Percentiles rank a stretch among this genome's conserved stretches.
Conservation (phyloP, 1,140 invertebrate species). For the Tigriopus japonicus region DNA sequence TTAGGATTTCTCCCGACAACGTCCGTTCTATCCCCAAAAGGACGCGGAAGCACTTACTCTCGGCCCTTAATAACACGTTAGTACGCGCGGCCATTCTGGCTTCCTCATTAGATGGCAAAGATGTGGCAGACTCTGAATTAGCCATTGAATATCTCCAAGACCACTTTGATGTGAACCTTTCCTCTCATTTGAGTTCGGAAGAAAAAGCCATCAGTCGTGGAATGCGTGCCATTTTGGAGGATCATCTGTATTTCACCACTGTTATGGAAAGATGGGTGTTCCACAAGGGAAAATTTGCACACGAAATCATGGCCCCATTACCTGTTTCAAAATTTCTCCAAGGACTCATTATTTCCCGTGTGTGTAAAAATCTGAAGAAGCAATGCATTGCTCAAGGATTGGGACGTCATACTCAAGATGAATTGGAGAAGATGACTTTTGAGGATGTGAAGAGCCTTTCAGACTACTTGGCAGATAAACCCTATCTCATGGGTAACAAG, state of each 20-base stretch:
- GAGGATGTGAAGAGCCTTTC: slow-evolving; percentile 11
- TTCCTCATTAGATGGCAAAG: slow-evolving; percentile 25
- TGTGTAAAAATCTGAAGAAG: neutral
- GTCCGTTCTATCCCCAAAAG: too few species aligned
- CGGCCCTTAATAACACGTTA: too few species aligned
- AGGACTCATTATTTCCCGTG: neutral
- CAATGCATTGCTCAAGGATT: slow-evolving; percentile 13
- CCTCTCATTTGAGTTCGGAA: slow-evolving; percentile 19
- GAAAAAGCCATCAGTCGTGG: slow-evolving; percentile 21
- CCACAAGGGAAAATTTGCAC: slow-evolving; percentile 1
- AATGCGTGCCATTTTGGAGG: slow-evolving; percentile 25
- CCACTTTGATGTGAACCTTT: slow-evolving; percentile 21
- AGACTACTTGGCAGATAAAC: slow-evolving; percentile 18
- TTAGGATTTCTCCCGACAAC: too few species aligned
- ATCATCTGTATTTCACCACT: slow-evolving; percentile 25
- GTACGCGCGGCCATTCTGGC: too few species aligned
- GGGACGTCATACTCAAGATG: neutral
- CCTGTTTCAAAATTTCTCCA: too few species aligned
- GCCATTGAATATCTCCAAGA: slow-evolving; percentile 26
- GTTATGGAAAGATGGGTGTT: neutral
- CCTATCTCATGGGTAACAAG: slow-evolving; percentile 25
- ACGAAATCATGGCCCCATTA: neutral
- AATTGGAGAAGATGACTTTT: neutral
- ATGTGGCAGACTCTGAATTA: slow-evolving; percentile 29
- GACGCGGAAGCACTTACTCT: too few species aligned